Evolutionary conservation across 2,797 vertebrate species (phyloP).

Genomic region (Typhlichthys eigenmanni): DNA sequence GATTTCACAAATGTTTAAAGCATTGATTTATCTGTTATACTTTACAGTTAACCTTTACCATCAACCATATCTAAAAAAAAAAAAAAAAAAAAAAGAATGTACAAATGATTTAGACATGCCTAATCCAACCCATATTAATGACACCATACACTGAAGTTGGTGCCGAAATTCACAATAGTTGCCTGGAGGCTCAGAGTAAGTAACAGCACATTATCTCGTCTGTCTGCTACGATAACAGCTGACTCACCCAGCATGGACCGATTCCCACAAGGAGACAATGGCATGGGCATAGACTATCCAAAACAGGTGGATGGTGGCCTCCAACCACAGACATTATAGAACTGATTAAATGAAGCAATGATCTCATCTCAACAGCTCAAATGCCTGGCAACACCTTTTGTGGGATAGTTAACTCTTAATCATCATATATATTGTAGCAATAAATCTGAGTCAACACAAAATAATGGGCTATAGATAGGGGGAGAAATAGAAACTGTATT

Average conservation of each 20-base stretch:
- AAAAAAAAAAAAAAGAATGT: too few relatives aligned
- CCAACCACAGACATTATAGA: neutral
- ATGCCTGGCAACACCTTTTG: neutral
- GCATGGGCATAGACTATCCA: neutral
- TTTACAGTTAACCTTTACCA: too few relatives aligned
- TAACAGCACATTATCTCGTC: conserved; percentile 11
- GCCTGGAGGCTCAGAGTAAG: conserved; percentile 6
- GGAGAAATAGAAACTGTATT: too few relatives aligned
- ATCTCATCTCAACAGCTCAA: neutral
- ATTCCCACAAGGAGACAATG: conserved; percentile 14
- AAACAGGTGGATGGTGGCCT: conserved; percentile 5
- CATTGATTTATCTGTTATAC: too few relatives aligned
- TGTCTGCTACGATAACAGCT: conserved; percentile 2
- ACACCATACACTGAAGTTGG: too few relatives aligned
- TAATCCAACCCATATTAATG: too few relatives aligned
- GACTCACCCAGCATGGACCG: conserved; percentile 1
- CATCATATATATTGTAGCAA: too few relatives aligned
- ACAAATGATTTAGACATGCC: too few relatives aligned
- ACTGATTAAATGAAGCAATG: neutral
- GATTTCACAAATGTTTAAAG: too few relatives aligned
- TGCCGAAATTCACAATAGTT: conserved; percentile 2
- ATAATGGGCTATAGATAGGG: too few relatives aligned
- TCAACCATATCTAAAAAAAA: too few relatives aligned
- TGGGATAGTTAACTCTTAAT: neutral
- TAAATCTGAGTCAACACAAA: too few relatives aligned